These are phyloP conservation scores for Brienomyrus longianalis DNA, from an alignment of 2,113 vertebrate species.

Conservation along the genomic window DNA sequence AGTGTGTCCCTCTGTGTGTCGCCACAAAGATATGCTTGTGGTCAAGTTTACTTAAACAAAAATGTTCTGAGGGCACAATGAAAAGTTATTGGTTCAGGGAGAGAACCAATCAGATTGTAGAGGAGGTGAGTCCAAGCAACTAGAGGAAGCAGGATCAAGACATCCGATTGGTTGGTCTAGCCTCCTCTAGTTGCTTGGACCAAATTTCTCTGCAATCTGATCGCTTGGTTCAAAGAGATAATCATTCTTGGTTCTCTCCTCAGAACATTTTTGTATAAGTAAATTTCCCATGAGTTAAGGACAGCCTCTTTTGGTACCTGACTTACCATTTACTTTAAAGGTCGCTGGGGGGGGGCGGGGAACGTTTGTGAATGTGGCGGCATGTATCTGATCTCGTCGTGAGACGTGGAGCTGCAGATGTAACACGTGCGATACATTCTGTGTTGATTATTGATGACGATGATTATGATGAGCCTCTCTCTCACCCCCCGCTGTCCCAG, in stretches of 20 bases:
- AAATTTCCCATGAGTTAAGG: neutral
- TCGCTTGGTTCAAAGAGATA: too few relatives aligned
- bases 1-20: neutral
- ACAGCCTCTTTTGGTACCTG: neutral
- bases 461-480: neutral
- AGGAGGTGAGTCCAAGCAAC: too few relatives aligned
- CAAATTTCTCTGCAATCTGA: too few relatives aligned
- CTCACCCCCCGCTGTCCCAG: slow-evolving; percentile 47
- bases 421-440: neutral
- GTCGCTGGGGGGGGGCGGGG: too few relatives aligned
- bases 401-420: neutral
- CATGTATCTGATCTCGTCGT: neutral
- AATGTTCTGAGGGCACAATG: too few relatives aligned
- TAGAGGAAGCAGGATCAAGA: neutral
- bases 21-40: neutral
- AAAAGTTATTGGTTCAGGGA: too few relatives aligned
- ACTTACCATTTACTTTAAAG: neutral
- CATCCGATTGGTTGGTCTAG: too few relatives aligned
- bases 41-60: neutral
- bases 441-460: neutral
- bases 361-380: neutral
- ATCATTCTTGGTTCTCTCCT: too few relatives aligned
- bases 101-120: too few relatives aligned
- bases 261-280: too few relatives aligned
- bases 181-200: too few relatives aligned